These are phyloP conservation scores for mouse (Mus musculus) DNA, from an alignment of 2,113 vertebrate species.

Conservation along the genomic window GRCm39 chr11:82457501-82458000, in stretches of 20 bases:
- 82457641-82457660: background rate
- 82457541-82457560: background rate
- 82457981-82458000: background rate
- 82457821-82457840: background rate
- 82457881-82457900: background rate
- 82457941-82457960: background rate
- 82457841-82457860: background rate
- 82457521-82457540: background rate
- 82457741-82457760: background rate
- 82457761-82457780: background rate
- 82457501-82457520: background rate
- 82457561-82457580: background rate
- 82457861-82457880: background rate
- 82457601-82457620: background rate
- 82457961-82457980: background rate
- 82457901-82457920: background rate
- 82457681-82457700: background rate
- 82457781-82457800: no score
- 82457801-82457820: background rate
- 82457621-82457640: background rate
- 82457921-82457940: background rate
- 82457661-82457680: background rate
- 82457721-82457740: background rate
- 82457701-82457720: background rate
- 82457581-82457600: background rate